Percentiles rank a stretch among this genome's conserved stretches.
Evolutionary conservation across 2,797 vertebrate genomes (phyloP).

Genomic region (Catostomus latipinnis): DNA sequence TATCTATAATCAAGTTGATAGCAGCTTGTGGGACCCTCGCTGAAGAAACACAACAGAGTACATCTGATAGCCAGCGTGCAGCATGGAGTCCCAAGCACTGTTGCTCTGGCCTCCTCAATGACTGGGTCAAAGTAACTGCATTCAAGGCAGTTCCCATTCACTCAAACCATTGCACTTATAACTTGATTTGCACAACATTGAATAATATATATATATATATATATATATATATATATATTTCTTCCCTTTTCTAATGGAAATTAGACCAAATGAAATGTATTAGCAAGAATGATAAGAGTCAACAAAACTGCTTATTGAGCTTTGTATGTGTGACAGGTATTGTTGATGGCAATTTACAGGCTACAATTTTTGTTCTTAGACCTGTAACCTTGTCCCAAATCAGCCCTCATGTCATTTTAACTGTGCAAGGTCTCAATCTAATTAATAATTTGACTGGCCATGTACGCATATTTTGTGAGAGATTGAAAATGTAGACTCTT

Average conservation of each 20-base stretch:
- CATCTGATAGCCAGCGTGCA: constrained; percentile 49
- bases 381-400: constrained; percentile 60
- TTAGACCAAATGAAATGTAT: no score
- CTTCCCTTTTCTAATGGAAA: background rate
- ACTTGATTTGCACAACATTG: background rate
- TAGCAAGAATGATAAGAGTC: no score
- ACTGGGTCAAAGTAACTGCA: constrained; percentile 4
- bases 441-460: constrained; percentile 65
- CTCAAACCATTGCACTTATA: background rate
- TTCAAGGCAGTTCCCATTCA: background rate
- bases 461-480: constrained; percentile 16
- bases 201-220: background rate
- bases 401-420: constrained; percentile 77
- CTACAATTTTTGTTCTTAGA: no score
- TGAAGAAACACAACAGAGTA: constrained; percentile 41
- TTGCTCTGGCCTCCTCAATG: constrained; percentile 38
- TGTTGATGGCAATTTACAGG: no score
- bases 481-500: background rate
- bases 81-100: constrained; percentile 37
- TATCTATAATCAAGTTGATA: constrained; percentile 5
- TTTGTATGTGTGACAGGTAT: no score
- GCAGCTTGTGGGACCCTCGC: constrained; percentile 49
- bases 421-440: constrained; percentile 63
- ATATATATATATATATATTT: background rate
- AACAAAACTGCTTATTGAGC: no score